These are phyloP conservation scores for Thrips palmi DNA, from an alignment of 1,140 invertebrate genomes.

Conservation along the genomic window DNA sequence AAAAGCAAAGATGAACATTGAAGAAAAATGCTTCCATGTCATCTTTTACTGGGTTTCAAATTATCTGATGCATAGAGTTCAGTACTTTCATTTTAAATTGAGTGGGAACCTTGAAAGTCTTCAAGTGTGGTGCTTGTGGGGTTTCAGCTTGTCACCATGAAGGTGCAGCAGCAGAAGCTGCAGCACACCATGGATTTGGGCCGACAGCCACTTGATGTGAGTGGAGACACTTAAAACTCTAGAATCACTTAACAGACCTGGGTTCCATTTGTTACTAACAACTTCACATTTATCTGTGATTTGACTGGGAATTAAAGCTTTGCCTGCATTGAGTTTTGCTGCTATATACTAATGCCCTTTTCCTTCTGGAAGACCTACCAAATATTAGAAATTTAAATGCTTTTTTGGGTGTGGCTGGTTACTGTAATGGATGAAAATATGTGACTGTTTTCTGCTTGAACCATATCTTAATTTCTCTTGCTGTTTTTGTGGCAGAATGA, in stretches of 20 bases:
- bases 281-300: too few species aligned
- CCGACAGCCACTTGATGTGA: too few species aligned
- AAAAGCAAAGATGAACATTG: too few species aligned
- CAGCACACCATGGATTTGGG: too few species aligned
- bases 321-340: too few species aligned
- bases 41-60: not conserved
- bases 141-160: too few species aligned
- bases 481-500: constrained; percentile 16
- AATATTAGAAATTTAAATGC: constrained; percentile 5
- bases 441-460: constrained; percentile 3
- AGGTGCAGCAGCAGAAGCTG: too few species aligned
- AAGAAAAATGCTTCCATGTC: not conserved
- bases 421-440: not conserved
- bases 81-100: constrained; percentile 1
- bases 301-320: too few species aligned
- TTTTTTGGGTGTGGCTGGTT: not conserved
- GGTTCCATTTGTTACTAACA: too few species aligned
- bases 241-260: too few species aligned
- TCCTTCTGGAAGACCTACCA: not conserved
- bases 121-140: too few species aligned
- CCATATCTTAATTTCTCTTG: constrained; percentile 2
- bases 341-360: not conserved
- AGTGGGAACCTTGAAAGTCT: not conserved
- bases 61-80: not conserved
- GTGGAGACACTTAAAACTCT: too few species aligned